Conservation (phyloP, 2,797 vertebrate genomes). For the Cygnus olor region DNA sequence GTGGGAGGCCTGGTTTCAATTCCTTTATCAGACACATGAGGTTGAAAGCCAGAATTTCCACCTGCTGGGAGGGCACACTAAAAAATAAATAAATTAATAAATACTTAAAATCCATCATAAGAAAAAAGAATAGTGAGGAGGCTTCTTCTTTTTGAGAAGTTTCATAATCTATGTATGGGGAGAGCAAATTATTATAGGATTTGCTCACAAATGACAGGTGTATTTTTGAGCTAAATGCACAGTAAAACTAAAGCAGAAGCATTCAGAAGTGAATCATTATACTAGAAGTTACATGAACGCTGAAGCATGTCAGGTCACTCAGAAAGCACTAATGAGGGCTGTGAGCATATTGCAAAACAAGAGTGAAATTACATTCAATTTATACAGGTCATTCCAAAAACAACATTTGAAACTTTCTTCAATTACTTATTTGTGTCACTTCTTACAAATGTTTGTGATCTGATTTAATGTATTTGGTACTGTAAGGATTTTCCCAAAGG, state of each 20-base stretch:
- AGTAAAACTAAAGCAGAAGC: background rate
- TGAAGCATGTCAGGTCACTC: slow-evolving; percentile 19
- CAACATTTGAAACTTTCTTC: background rate
- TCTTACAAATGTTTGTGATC: background rate
- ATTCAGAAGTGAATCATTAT: background rate
- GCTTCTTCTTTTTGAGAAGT: background rate
- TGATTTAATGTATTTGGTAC: background rate
- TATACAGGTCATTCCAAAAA: slow-evolving; percentile 45
- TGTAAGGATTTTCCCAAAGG: background rate
- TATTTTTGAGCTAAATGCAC: background rate
- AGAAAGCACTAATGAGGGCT: slow-evolving; percentile 30
- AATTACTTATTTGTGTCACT: slow-evolving; percentile 6
- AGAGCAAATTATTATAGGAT: background rate
- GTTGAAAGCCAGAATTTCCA: background rate
- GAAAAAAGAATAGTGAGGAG: background rate
- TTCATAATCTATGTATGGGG: background rate
- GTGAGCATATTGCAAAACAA: slow-evolving; percentile 15
- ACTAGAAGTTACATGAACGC: slow-evolving; percentile 22
- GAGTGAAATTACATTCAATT: slow-evolving; percentile 51
- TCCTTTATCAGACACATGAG: background rate
- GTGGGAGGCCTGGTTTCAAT: background rate
- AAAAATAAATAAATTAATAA: background rate
- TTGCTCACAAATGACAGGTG: background rate
- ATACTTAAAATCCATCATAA: background rate
- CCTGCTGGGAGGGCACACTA: background rate